Percentiles rank a stretch among this genome's conserved stretches.
Conservation (phyloP, 2,888 invertebrate species). For the Steinernema carpocapsae region DNA sequence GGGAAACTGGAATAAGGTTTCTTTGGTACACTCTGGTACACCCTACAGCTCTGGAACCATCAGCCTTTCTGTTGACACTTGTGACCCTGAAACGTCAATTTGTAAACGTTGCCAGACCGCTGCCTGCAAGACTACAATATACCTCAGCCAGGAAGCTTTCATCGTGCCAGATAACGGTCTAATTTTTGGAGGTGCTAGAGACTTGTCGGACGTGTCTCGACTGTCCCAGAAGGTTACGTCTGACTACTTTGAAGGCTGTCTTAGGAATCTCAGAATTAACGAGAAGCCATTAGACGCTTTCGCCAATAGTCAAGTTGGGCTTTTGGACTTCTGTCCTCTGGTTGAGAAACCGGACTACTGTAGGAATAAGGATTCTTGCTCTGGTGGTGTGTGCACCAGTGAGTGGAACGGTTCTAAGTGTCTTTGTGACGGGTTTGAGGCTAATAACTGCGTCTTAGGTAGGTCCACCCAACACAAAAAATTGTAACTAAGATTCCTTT, state of each 20-base stretch:
- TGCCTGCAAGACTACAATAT: conserved; percentile 9
- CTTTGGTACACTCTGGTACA: too few relatives aligned
- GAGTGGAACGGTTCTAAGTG: conserved; percentile 39
- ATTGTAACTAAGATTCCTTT: background rate
- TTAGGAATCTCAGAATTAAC: conserved; percentile 32
- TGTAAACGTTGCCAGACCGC: background rate
- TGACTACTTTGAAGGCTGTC: conserved; percentile 31
- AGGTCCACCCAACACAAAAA: background rate
- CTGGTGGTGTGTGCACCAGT: conserved; percentile 21
- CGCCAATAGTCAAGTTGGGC: conserved; percentile 14
- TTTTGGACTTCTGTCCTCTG: conserved; percentile 34
- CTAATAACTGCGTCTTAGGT: conserved; percentile 34
- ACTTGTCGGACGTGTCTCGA: background rate
- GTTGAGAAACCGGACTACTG: conserved; percentile 28
- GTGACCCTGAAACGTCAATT: background rate
- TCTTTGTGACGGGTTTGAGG: conserved; percentile 38
- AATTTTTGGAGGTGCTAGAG: background rate
- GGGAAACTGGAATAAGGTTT: conserved; percentile 5
- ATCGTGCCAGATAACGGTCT: background rate
- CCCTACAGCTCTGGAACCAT: background rate
- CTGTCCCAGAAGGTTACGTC: conserved; percentile 20
- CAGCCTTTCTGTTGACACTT: background rate
- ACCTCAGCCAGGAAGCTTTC: background rate
- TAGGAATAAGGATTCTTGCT: conserved; percentile 15
- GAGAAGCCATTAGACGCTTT: background rate